phyloP scores from a whole-genome alignment of 2,113 vertebrate species.

The Corythoichthys haematopterus region DNA sequence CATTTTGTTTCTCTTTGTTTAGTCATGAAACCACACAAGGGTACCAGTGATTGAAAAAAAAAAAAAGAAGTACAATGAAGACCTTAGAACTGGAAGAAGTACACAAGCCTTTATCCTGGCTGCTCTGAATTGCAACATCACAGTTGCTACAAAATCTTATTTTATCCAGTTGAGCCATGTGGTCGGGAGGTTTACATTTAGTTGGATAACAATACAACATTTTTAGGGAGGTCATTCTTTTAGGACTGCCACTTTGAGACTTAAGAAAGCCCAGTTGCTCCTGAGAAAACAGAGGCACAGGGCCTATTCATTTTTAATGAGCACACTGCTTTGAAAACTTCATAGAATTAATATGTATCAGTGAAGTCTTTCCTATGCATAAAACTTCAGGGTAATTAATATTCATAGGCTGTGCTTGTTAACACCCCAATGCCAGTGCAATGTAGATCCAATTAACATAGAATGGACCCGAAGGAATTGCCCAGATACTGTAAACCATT shows the following conservation, averaged over 20 bases:
- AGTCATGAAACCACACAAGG: not conserved
- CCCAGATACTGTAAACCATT: slow-evolving; percentile 76
- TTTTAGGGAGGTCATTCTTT: slow-evolving; percentile 49
- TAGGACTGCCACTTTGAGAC: slow-evolving; percentile 62
- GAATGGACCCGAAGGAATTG: slow-evolving; percentile 78
- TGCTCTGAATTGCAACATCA: not conserved
- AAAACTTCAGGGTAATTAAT: slow-evolving; percentile 90
- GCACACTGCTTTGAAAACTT: slow-evolving; percentile 78
- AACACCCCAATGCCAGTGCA: slow-evolving; percentile 81
- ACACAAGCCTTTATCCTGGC: not conserved
- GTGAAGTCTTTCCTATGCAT: slow-evolving; percentile 78
- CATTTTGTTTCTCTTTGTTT: not conserved
- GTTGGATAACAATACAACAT: slow-evolving; percentile 53
- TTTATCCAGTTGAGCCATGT: slow-evolving; percentile 2
- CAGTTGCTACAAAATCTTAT: not conserved
- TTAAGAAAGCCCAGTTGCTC: slow-evolving; percentile 70
- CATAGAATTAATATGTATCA: slow-evolving; percentile 88
- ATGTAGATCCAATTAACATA: slow-evolving; percentile 77
- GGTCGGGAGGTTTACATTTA: slow-evolving; percentile 60
- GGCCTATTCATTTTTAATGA: slow-evolving; percentile 80
- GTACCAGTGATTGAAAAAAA: not conserved
- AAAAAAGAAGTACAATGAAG: not conserved
- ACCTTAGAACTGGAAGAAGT: not conserved
- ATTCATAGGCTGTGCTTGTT: slow-evolving; percentile 88
- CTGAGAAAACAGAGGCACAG: slow-evolving; percentile 64